Conservation (phyloP, 2,797 vertebrate genomes). For the Lagocephalus sceleratus region DNA sequence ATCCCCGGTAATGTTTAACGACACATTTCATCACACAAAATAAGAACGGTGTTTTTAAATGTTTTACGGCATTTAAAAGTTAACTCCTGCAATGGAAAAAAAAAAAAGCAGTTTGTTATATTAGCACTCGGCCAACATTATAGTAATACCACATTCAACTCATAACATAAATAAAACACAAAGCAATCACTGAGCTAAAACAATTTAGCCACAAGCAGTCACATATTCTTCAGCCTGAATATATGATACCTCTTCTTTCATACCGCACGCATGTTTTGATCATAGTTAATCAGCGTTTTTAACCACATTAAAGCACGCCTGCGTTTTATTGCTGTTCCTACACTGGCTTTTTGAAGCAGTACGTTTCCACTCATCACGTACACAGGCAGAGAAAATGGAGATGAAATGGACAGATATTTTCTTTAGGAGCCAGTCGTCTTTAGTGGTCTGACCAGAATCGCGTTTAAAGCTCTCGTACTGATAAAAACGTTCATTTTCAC, state of each 20-base stretch:
- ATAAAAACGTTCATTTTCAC: slow-evolving; percentile 5
- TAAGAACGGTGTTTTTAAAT: slow-evolving; percentile 7
- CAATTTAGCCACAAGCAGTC: slow-evolving; percentile 24
- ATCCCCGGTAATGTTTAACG: too few relatives aligned
- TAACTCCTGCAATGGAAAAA: too few relatives aligned
- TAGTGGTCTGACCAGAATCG: slow-evolving; percentile 13
- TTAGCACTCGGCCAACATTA: too few relatives aligned
- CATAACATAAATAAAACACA: slow-evolving; percentile 40
- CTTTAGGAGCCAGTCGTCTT: slow-evolving; percentile 1
- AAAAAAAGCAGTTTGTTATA: not conserved
- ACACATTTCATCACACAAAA: too few relatives aligned
- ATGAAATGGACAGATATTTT: slow-evolving; percentile 28
- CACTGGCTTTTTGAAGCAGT: not conserved
- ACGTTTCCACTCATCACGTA: not conserved
- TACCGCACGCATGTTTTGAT: slow-evolving; percentile 12
- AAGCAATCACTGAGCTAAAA: slow-evolving; percentile 38
- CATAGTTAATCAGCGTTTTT: slow-evolving; percentile 12
- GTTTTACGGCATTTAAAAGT: not conserved
- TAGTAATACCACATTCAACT: slow-evolving; percentile 19
- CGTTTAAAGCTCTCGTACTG: slow-evolving; percentile 22
- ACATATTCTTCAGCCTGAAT: slow-evolving; percentile 31
- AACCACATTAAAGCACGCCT: slow-evolving; percentile 8
- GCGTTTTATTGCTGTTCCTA: slow-evolving; percentile 7
- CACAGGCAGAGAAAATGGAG: slow-evolving; percentile 10
- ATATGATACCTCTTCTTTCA: not conserved